Evolutionary conservation across 2,113 vertebrate genomes (phyloP), one percentile per base, ranked within the genome.

Genomic region (Hemiprocne comata): DNA sequence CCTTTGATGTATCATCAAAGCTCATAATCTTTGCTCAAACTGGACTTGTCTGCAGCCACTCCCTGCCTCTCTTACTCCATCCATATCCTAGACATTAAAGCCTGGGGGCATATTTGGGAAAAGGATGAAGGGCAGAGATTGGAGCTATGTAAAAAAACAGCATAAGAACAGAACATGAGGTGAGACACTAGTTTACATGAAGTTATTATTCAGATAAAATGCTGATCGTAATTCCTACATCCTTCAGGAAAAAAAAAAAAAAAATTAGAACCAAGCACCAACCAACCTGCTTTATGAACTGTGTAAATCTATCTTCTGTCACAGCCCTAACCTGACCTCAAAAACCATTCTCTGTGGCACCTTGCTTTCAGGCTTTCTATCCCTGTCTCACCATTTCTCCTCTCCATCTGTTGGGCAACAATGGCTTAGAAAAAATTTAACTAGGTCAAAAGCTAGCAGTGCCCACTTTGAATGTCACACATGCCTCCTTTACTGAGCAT

Each of bases 361-460:
- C 61, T 89, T 90, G 79, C 83, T 88, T 90, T 65, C 83, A 86
- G 92, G 85, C 44, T 84, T 92, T 75, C 86, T 76, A 53, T 36
- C 69, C 36, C 44, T 75, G 57, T 53, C 17, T 93, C 79, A 26
- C 69, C 18, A 40, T 48, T 89, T 90, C 69, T 72, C 17, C 24
- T 86, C 40, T 77, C 93, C 92, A 92, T 96, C 92, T 97, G 93
- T 60, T 86, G 70, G 77, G 58, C 61, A 86, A 10, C 46, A 81
- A 1, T 17, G 2, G 40, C 65, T 92, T 87, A 65, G 79, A 70
- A 82, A 50, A 90, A 93, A 20, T 81, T 64, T 80, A 92, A 94
- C 28, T 90, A 92, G 85, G 93, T 92, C 92, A 94, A 71, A 95
- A 90, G 29, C 50, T 69, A 54, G 31, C 77, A 78, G 58, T 44